Percentiles rank a stretch among this genome's conserved stretches.
These are phyloP conservation scores for Pasiphila rectangulata DNA, from an alignment of 2,888 invertebrate genomes.

Conservation along the genomic window DNA sequence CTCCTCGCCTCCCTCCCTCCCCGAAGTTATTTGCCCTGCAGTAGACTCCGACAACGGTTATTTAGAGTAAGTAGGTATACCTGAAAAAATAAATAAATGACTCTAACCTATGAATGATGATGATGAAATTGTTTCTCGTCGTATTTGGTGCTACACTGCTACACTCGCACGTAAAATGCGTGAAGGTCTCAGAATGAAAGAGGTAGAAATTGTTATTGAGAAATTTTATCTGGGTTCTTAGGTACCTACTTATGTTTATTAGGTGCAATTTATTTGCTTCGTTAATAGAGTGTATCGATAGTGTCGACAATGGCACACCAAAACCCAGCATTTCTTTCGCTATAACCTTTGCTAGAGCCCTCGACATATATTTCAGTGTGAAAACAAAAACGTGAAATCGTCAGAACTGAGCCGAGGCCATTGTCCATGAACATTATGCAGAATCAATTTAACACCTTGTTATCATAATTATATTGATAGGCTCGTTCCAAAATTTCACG, in stretches of 20 bases:
- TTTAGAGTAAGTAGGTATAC: too few species aligned
- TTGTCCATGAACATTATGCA: conserved; percentile 54
- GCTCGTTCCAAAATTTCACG: conserved; percentile 37
- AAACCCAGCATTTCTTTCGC: conserved; percentile 48
- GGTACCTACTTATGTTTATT: background rate
- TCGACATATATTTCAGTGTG: conserved; percentile 77
- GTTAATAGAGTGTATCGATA: too few species aligned
- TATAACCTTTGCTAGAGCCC: conserved; percentile 72
- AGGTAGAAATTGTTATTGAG: conserved; percentile 9
- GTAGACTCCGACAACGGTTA: too few species aligned
- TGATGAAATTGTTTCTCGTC: too few species aligned
- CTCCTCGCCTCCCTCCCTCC: too few species aligned
- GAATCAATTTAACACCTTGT: conserved; percentile 60
- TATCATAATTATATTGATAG: conserved; percentile 40
- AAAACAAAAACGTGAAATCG: conserved; percentile 79
- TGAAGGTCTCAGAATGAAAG: conserved; percentile 12
- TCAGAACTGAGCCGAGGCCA: conserved; percentile 66
- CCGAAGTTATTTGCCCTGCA: too few species aligned
- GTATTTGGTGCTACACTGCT: background rate
- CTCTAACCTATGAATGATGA: too few species aligned
- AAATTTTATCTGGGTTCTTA: conserved; percentile 2
- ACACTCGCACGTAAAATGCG: conserved; percentile 2
- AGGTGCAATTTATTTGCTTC: too few species aligned
- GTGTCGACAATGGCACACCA: conserved; percentile 33
- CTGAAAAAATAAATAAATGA: too few species aligned